Conservation (phyloP, 2,113 vertebrate species). For the Jacana jacana region DNA sequence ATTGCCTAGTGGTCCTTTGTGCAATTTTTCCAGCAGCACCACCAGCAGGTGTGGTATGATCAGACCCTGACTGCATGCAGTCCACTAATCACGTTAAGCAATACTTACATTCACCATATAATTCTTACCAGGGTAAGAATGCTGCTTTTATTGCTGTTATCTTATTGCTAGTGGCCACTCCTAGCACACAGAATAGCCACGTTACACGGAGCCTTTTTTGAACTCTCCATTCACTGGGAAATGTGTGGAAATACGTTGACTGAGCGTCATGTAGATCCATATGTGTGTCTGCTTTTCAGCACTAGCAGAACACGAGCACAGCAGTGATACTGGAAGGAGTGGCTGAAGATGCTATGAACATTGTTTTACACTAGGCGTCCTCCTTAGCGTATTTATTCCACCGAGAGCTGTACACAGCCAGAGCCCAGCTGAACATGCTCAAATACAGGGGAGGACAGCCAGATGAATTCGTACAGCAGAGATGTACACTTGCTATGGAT, state of each 20-base stretch:
- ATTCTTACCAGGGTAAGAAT: background rate
- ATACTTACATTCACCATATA: background rate
- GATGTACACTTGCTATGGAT: background rate
- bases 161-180: background rate
- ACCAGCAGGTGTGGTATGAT: background rate
- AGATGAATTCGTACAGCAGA: rapidly evolving
- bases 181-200: background rate
- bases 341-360: background rate
- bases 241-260: background rate
- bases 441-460: rapidly evolving
- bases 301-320: background rate
- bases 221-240: background rate
- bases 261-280: rapidly evolving
- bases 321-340: rapidly evolving
- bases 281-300: background rate
- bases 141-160: background rate
- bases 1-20: background rate
- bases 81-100: background rate
- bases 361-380: background rate
- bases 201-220: background rate
- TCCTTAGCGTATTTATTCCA: background rate
- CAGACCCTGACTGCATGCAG: background rate
- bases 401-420: background rate
- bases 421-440: background rate
- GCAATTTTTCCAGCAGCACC: background rate